A percentile compares a stretch with the other conserved stretches of the same genome.
These are phyloP conservation scores for Azemiops feae DNA, from an alignment of 2,113 vertebrate species.

Conservation along the genomic window DNA sequence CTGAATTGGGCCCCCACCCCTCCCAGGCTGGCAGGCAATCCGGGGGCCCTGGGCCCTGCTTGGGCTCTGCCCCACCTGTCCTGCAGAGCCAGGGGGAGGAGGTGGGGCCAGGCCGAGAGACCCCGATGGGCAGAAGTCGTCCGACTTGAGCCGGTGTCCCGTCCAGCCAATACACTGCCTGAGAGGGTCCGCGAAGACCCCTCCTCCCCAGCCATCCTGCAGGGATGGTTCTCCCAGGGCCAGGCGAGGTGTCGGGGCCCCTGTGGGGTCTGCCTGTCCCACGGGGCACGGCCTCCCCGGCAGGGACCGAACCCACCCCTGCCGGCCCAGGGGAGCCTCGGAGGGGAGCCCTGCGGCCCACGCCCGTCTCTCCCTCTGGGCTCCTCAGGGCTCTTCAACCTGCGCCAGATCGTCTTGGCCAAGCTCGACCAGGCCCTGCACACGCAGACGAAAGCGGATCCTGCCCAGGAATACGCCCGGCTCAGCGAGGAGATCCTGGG, in stretches of 20 bases:
- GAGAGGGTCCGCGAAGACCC: background rate
- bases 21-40: background rate
- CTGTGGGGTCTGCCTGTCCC: background rate
- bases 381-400: slow-evolving; percentile 88
- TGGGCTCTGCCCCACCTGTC: background rate
- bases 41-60: background rate
- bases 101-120: background rate
- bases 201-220: too few relatives aligned
- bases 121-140: background rate
- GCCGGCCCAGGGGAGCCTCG: background rate
- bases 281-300: background rate
- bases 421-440: slow-evolving; percentile 94
- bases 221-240: background rate
- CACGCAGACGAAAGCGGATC: slow-evolving; percentile 77
- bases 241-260: background rate
- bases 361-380: background rate
- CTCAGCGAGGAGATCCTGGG: slow-evolving; percentile 87
- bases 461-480: slow-evolving; percentile 81
- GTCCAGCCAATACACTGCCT: background rate
- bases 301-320: background rate
- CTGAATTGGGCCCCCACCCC: background rate
- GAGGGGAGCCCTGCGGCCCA: background rate
- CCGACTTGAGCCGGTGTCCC: background rate
- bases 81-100: background rate
- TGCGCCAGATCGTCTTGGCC: slow-evolving; percentile 93